Conservation (phyloP, 2,113 vertebrate species). For the Carollia perspicillata region DNA sequence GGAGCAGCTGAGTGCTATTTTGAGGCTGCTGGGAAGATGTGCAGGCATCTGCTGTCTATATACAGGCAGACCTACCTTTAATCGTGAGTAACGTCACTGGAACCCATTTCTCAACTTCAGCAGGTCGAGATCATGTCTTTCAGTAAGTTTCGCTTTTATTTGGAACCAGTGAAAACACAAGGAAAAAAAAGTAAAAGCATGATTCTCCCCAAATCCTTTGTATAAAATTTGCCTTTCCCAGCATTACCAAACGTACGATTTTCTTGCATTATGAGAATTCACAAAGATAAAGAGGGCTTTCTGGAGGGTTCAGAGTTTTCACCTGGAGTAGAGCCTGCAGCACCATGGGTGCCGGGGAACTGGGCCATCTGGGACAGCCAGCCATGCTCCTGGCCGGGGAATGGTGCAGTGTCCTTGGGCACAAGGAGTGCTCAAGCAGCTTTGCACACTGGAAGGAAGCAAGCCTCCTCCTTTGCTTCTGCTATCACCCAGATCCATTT, state of each 20-base stretch:
- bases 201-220: constrained; percentile 41
- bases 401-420: not conserved
- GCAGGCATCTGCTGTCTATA: not conserved
- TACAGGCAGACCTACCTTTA: constrained; percentile 51
- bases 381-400: not conserved
- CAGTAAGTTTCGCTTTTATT: constrained; percentile 49
- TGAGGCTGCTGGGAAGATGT: constrained; percentile 57
- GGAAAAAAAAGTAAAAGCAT: constrained; percentile 16
- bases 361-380: not conserved
- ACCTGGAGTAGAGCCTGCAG: not conserved
- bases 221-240: constrained; percentile 32
- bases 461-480: not conserved
- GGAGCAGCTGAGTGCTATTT: constrained; percentile 50
- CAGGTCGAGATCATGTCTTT: constrained; percentile 43
- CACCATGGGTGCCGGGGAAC: rapidly evolving
- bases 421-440: not conserved
- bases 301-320: constrained; percentile 1
- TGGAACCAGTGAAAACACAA: constrained; percentile 52
- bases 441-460: constrained; percentile 25
- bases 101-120: constrained; percentile 46
- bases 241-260: constrained; percentile 17
- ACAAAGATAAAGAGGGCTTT: not conserved
- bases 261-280: constrained; percentile 18
- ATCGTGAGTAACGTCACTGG: constrained; percentile 20
- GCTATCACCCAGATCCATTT: not conserved